phyloP scores from a whole-genome alignment of 2,888 invertebrate species.

The Orchesellides sinensis region DNA sequence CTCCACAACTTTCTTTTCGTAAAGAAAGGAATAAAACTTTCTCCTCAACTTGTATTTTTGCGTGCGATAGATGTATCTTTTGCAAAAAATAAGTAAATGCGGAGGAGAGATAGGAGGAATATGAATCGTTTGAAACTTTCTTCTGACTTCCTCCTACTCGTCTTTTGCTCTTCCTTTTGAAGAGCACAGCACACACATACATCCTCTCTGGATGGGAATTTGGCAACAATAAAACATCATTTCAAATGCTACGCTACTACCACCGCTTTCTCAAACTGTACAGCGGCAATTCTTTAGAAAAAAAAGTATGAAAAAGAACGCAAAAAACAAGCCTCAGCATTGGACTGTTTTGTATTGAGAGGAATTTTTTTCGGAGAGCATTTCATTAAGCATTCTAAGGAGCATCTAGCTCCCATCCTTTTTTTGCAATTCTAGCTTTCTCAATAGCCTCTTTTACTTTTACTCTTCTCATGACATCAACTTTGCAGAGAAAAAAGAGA shows the following conservation, averaged over 20 bases:
- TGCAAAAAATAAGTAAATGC: not conserved
- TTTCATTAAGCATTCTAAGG: slow-evolving; percentile 36
- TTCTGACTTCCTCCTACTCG: not conserved
- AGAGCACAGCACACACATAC: not conserved
- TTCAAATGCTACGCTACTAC: not conserved
- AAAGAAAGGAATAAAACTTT: not conserved
- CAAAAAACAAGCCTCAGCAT: not conserved
- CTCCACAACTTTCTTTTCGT: not conserved
- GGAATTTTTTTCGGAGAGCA: slow-evolving; percentile 6
- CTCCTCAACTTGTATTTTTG: not conserved
- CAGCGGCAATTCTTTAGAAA: not conserved
- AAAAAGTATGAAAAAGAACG: not conserved
- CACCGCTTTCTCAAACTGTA: too few relatives aligned
- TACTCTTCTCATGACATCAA: not conserved
- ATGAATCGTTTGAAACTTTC: not conserved
- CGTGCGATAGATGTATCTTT: not conserved
- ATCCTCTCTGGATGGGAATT: too few relatives aligned
- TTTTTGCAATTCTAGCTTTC: slow-evolving; percentile 15
- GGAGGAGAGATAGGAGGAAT: not conserved
- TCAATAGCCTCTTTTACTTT: slow-evolving; percentile 13
- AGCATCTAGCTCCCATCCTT: slow-evolving; percentile 26
- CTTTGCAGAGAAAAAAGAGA: not conserved
- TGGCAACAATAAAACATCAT: not conserved
- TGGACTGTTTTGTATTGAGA: not conserved
- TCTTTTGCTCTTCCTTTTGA: not conserved